Conservation (phyloP, 2,888 invertebrate species). For the Anoncus sp. region DNA sequence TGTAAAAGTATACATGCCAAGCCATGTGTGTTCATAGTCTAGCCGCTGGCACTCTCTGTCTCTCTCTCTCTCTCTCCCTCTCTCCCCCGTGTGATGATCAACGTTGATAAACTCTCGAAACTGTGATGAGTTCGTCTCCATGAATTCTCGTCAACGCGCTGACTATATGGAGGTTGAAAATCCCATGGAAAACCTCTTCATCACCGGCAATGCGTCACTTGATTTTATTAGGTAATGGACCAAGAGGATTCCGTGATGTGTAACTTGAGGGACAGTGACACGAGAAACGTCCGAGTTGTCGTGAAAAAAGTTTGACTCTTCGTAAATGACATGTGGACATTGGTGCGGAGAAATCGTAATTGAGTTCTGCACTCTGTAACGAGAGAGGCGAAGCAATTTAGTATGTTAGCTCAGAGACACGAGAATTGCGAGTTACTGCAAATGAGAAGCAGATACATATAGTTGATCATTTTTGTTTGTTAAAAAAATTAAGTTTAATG, state of each 20-base stretch:
- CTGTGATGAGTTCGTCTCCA: slow-evolving; percentile 45
- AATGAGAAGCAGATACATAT: too few species aligned
- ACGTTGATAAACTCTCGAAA: slow-evolving; percentile 53
- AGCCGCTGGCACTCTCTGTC: slow-evolving; percentile 26
- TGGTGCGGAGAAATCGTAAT: slow-evolving; percentile 15
- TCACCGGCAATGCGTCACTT: slow-evolving; percentile 9
- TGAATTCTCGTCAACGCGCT: slow-evolving; percentile 32
- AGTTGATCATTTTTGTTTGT: too few species aligned
- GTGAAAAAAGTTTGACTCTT: slow-evolving; percentile 12
- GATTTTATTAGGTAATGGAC: slow-evolving; percentile 40
- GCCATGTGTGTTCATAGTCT: slow-evolving; percentile 25
- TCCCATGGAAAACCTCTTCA: slow-evolving; percentile 12
- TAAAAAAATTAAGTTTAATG: too few species aligned
- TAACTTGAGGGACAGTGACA: neutral
- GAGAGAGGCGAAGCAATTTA: neutral
- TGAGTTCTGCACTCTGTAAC: slow-evolving; percentile 25
- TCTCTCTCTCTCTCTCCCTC: too few species aligned
- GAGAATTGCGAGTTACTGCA: too few species aligned
- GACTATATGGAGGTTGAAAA: slow-evolving; percentile 42
- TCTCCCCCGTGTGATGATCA: slow-evolving; percentile 6
- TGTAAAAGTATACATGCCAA: neutral
- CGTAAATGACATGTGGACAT: neutral
- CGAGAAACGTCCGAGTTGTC: neutral
- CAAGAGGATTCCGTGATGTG: neutral
- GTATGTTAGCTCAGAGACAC: neutral